These are phyloP conservation scores for Myotis brandtii DNA, from an alignment of 2,113 vertebrate genomes.

Conservation along the genomic window DNA sequence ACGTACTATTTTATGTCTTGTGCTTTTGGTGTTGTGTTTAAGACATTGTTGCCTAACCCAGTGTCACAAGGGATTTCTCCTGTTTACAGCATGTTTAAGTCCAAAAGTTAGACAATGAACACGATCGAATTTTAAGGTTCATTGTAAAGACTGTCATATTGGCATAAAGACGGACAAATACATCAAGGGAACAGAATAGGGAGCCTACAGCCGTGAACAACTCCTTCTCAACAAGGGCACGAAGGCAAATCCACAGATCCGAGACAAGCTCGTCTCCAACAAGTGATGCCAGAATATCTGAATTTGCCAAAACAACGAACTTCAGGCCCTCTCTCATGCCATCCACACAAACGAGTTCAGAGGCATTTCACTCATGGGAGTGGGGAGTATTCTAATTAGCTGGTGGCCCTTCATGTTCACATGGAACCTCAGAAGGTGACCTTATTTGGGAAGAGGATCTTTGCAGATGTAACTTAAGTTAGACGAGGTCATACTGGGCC, in stretches of 20 bases:
- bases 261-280: not conserved
- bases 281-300: not conserved
- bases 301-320: not conserved
- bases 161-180: not conserved
- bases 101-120: not conserved
- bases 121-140: not conserved
- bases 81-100: not conserved
- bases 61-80: not conserved
- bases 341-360: not conserved
- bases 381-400: not conserved
- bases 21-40: not conserved
- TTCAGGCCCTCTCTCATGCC: not conserved
- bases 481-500: not conserved
- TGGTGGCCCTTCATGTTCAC: not conserved
- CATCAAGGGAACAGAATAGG: not conserved
- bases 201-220: not conserved
- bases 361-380: not conserved
- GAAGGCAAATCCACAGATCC: not conserved
- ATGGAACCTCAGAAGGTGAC: not conserved
- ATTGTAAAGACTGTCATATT: not conserved
- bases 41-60: not conserved
- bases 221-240: not conserved
- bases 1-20: not conserved
- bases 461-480: not conserved
- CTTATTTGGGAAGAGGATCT: not conserved